Evolutionary conservation across 2,888 invertebrate species (phyloP), one percentile per base, ranked within the genome.

Genomic region (Hipparchia semele): DNA sequence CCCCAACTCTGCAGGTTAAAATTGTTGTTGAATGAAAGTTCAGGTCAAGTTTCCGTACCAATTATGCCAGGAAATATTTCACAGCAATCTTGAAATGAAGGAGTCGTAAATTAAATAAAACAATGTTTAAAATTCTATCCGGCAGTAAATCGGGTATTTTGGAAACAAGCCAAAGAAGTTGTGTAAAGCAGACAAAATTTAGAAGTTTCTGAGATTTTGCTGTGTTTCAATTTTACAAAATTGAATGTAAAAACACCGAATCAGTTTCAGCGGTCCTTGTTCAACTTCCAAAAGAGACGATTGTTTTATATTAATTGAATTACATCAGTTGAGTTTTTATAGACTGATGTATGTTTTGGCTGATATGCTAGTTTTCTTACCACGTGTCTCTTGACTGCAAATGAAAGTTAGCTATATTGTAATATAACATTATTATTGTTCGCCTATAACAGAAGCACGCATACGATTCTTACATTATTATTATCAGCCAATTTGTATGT

Each of bases 101-200:
- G 51, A 10, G 46, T 67, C 56, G 53, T 53, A 54, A 53, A 72
- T 67, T 72, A 68, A 67, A 72, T 72, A 68, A 67, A 72, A 66
- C 46, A 72, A 46, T 61, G 56, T 56, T 72, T 73, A 68, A 71
- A 68, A 71, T 68, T 64, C 64, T 71, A 73, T 70, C 54, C 73
- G 56, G 66, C 64, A 65, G 68, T 65, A 74, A 74, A 74, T 74
- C 73, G 64, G 53, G 67, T 74, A 68, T 61, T 68, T 74, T 74
- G 73, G 71, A 46, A 68, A 71, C 45, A 59, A 33, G 71, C 73
- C 73, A 74, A 68, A 68, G 46, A 71, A 68, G 71, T 73, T 68
- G 71, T 71, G 71, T 74, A 65, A 73, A 74, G 71, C 71, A 65
- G 65, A 71, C 68, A 71, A 74, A 74, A 74, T 71, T 73, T 64